Base-by-base conservation (phyloP, 2,888 invertebrate genomes). In the Eurytoma adleriae region DNA sequence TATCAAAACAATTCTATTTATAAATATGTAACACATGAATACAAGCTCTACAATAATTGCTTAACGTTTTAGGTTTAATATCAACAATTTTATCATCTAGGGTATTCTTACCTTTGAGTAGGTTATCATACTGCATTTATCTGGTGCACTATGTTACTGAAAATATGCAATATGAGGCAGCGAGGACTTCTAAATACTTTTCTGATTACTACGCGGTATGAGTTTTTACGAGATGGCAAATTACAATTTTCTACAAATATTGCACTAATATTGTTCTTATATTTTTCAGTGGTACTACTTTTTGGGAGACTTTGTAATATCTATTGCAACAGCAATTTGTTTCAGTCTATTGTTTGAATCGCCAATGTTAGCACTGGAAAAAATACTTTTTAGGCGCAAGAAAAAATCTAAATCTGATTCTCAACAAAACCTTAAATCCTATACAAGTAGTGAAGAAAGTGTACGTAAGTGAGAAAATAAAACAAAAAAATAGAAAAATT, bases 61-160 rank as follows among this genome's bases (percentile, higher is more conserved):
- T 40, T 24, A 24, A 24, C 2, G 2, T 68, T 83, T 20, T 67
- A 86, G 86, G 86, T 30, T 74, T 81, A 1, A 61, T 86, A 3
- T 66, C 78, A 3, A 80, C 66, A 50, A 74, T 87, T n/a, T 64
- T 87, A 20, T 86, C 87, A 10, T 74, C 77, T 16, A 78, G 84
- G 27, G 74, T 84, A 2, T 86, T 85, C 24, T 20, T 82, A n/a
- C 86, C 87, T 4, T 69, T 86, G 0, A 83, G 85, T 74, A 84
- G 85, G 79, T 77, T 87, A 40, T 85, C 86, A 7, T 87, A 86
- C 18, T 84, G 83, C 56, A 61, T 84, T 48, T 86, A 87, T 62
- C 68, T 87, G 20, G 81, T 85, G 14, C 86, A 87, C 78, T 73
- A 82, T 54, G 40, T 78, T 0, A 14, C 85, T 18, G 81, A 83